Evolutionary conservation across 2,888 invertebrate genomes (phyloP).

Genomic region (Hirtodrosophila histrioides): DNA sequence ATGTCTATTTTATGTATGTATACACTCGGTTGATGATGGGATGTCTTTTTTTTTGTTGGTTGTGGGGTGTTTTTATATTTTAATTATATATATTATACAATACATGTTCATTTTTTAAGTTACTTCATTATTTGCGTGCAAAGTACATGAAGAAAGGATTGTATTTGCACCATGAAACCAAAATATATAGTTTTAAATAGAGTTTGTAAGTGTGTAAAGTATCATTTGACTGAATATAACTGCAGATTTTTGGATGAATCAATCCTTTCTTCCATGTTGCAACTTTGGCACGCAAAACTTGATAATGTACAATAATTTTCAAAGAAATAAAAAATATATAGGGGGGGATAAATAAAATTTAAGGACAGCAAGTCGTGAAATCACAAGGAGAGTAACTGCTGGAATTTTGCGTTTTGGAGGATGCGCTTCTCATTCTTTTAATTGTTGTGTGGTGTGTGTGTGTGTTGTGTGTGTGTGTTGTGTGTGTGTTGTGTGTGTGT

Average conservation of each 20-base stretch:
- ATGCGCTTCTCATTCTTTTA: constrained; percentile 4
- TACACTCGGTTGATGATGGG: constrained; percentile 1
- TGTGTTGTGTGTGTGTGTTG: neutral
- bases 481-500: neutral
- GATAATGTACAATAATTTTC: constrained; percentile 26
- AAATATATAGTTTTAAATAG: no score
- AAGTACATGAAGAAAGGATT: constrained; percentile 34
- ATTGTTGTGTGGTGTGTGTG: neutral
- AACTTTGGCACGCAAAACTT: constrained; percentile 11
- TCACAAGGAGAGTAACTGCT: constrained; percentile 30
- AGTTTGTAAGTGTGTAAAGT: neutral
- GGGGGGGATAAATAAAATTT: constrained; percentile 17
- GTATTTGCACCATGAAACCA: constrained; percentile 1
- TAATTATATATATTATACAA: constrained; percentile 35
- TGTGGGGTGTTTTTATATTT: constrained; percentile 18
- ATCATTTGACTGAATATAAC: constrained; percentile 6
- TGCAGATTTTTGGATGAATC: constrained; percentile 6
- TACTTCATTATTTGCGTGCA: constrained; percentile 20
- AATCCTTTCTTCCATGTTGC: constrained; percentile 18
- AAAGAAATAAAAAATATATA: constrained; percentile 9
- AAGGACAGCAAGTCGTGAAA: constrained; percentile 23
- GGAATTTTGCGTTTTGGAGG: constrained; percentile 19
- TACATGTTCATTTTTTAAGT: constrained; percentile 33
- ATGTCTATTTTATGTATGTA: neutral
- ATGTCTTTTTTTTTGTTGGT: constrained; percentile 15